A percentile compares a stretch with the other conserved stretches of the same genome.
These are phyloP conservation scores for Rhinichthys osculus DNA, from an alignment of 2,797 vertebrate genomes.

Conservation along the genomic window DNA sequence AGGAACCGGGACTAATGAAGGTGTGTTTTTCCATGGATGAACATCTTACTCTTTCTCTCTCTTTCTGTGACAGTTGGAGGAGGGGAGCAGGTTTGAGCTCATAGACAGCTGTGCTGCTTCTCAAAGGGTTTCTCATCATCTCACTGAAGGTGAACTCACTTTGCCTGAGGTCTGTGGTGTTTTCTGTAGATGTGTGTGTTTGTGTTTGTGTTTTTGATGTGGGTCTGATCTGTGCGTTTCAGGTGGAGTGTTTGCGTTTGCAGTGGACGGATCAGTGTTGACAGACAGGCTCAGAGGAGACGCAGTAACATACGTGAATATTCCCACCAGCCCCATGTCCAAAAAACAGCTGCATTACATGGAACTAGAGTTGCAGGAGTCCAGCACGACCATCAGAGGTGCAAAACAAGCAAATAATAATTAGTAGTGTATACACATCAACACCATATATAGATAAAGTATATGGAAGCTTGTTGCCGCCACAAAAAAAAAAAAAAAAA, in stretches of 20 bases:
- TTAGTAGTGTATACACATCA: neutral
- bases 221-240: constrained; percentile 8
- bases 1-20: neutral
- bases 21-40: constrained; percentile 4
- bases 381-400: constrained; percentile 77
- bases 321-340: constrained; percentile 87
- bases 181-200: neutral
- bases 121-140: constrained; percentile 67
- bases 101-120: constrained; percentile 72
- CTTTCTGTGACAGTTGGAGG: constrained; percentile 69
- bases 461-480: neutral
- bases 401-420: neutral
- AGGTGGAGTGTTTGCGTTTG: constrained; percentile 73
- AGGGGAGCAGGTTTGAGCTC: constrained; percentile 73
- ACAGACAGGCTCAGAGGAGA: constrained; percentile 76
- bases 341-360: constrained; percentile 91
- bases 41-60: neutral
- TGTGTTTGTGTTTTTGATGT: constrained; percentile 15
- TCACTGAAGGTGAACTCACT: constrained; percentile 71
- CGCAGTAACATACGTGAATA: constrained; percentile 85
- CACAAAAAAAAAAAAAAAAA: neutral
- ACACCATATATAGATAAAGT: neutral
- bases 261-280: constrained; percentile 69
- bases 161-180: neutral
- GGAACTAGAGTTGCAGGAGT: constrained; percentile 89